Evolutionary conservation across 1,140 invertebrate species (phyloP), one percentile per base, ranked within the genome.

Genomic region (Mya arenaria): DNA sequence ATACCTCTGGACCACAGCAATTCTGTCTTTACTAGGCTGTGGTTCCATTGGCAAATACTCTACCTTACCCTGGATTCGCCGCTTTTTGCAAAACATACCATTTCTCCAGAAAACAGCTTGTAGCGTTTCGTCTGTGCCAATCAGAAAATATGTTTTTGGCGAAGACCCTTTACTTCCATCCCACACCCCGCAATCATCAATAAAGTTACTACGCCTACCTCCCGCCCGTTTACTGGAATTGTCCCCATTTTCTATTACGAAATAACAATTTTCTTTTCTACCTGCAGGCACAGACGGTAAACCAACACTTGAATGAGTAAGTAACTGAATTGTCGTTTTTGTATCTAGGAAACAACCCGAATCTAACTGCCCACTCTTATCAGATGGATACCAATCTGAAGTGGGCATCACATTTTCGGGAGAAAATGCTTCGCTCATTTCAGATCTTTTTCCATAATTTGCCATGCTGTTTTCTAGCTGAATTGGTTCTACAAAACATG

Each of bases 111-210:
- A 56, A 15, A 55, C 32, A 17, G 23, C 41, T 34, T 44, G 44
- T n/a, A 73, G 19, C 4, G 25, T 19, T 6, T 80, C 74, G 30
- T 30, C 19, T 0, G 17, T 19, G 0, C 36, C 25, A 19, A 15
- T 19, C 1, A 85, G 17, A 41, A 60, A 82, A 60, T 63, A 66
- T 25, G 55, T 56, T 52, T 78, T 82, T 68, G 74, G 77, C 3
- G 80, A 48, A 10, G 69, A 10, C 4, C 84, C 75, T 28, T 3
- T 48, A 10, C 17, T 30, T 0, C 52, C 36, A 44, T 83, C 37
- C 80, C 74, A 85, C 1, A 82, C 75, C 3, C 81, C 84, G 72
- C 84, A 83, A 56, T 85, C 80, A 66, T 84, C 84, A 2, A 73
- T 60, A 73, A 86, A 83, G 4, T 5, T n/a, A 41, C 77, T 83